Conservation (phyloP, 2,113 vertebrate species). For the Aegotheles bennettii region DNA sequence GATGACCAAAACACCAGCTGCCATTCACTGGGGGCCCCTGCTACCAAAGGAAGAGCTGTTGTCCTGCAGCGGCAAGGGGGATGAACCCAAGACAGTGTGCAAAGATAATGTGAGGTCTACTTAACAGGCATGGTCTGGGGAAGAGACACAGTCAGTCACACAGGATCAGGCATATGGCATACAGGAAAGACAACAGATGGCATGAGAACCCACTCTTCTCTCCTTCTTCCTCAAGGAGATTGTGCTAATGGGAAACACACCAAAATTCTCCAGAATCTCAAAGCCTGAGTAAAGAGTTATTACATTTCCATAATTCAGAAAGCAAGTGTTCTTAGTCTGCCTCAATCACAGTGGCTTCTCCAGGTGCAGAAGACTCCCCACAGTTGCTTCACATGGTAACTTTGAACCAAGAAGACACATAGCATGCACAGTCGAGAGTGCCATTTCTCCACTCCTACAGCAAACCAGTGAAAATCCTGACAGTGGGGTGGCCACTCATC, state of each 20-base stretch:
- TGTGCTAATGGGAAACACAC: neutral
- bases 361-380: neutral
- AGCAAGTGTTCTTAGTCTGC: neutral
- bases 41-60: neutral
- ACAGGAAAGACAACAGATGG: neutral
- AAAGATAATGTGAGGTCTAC: neutral
- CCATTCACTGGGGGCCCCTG: neutral
- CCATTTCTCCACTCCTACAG: neutral
- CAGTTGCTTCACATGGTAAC: neutral
- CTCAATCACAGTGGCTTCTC: neutral
- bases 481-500: rapidly evolving
- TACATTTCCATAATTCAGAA: conserved; percentile 23
- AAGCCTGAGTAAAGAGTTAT: neutral
- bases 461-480: neutral
- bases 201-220: neutral
- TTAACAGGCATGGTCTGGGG: neutral
- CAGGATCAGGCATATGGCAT: neutral
- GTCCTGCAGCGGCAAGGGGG: neutral
- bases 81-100: neutral
- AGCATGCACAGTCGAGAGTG: neutral
- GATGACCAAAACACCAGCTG: neutral
- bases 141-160: neutral
- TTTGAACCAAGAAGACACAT: neutral
- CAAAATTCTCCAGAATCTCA: neutral
- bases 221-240: neutral